Conservation (phyloP, 2,113 vertebrate species). For the Xiphophorus hellerii region DNA sequence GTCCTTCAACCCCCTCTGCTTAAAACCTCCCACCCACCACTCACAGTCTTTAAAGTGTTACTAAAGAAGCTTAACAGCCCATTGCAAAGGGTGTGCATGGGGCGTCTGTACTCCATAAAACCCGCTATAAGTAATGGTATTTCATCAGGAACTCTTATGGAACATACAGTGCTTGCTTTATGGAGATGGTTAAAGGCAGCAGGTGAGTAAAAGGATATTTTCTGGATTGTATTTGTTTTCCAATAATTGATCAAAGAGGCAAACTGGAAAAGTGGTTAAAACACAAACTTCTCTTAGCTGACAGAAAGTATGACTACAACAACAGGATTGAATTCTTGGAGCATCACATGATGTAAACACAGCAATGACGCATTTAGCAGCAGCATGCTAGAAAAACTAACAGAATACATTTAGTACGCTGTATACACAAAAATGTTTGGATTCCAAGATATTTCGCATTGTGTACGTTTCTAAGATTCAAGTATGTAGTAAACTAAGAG, state of each 20-base stretch:
- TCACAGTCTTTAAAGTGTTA: slow-evolving; percentile 57
- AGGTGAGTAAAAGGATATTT: slow-evolving; percentile 54
- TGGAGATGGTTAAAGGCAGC: slow-evolving; percentile 21
- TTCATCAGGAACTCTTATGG: slow-evolving; percentile 32
- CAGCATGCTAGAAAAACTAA: too few species aligned
- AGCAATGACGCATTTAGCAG: too few species aligned
- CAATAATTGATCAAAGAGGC: slow-evolving; percentile 20
- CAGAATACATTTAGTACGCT: too few species aligned
- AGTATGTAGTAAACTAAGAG: too few species aligned
- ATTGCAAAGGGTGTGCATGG: slow-evolving; percentile 56
- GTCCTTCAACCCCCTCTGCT: slow-evolving; percentile 43
- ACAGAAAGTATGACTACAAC: too few species aligned
- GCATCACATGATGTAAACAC: too few species aligned
- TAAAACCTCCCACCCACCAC: slow-evolving; percentile 46
- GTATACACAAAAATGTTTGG: too few species aligned
- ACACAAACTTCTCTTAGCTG: too few species aligned
- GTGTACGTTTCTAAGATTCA: too few species aligned
- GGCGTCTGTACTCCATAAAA: slow-evolving; percentile 55
- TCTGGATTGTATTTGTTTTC: slow-evolving; percentile 22
- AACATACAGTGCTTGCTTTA: slow-evolving; percentile 27
- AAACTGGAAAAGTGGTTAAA: not conserved
- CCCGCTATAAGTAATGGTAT: slow-evolving; percentile 31
- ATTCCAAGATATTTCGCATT: too few species aligned
- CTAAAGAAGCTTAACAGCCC: slow-evolving; percentile 68
- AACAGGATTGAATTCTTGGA: too few species aligned